phyloP scores from a whole-genome alignment of 2,888 invertebrate species.

The Plebejus melissa region DNA sequence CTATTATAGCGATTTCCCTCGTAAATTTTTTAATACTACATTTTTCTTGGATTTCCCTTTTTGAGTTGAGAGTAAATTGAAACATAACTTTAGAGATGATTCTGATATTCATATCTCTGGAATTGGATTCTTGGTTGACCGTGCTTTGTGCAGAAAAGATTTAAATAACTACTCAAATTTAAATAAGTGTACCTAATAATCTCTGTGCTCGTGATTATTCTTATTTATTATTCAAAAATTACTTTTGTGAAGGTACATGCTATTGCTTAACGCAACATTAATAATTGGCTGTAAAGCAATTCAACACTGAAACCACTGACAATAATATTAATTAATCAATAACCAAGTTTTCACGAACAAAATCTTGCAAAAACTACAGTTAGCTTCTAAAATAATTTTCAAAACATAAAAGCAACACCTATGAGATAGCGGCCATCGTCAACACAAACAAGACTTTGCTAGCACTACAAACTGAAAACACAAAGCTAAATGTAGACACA shows the following conservation, averaged over 20 bases:
- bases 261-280: too few species aligned
- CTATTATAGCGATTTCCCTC: constrained; percentile 47
- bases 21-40: constrained; percentile 43
- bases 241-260: too few species aligned
- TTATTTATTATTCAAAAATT: too few species aligned
- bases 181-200: too few species aligned
- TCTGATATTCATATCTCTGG: not conserved
- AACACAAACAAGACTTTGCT: constrained; percentile 43
- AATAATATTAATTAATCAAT: not conserved
- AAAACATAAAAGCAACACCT: constrained; percentile 29
- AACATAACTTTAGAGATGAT: not conserved
- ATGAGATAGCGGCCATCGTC: constrained; percentile 31
- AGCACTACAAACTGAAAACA: constrained; percentile 43
- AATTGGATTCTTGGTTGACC: not conserved
- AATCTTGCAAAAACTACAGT: not conserved
- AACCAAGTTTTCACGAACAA: not conserved
- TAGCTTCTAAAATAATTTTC: constrained; percentile 6
- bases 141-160: not conserved
- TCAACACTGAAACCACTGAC: too few species aligned
- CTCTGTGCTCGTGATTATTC: too few species aligned
- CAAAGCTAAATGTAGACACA: constrained; percentile 49
- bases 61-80: constrained; percentile 20
- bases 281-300: too few species aligned
- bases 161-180: not conserved
- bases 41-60: constrained; percentile 34